Evolutionary conservation across 1,140 invertebrate species (phyloP), one percentile per base, ranked within the genome.

Genomic region (Saccostrea cuccullata): DNA sequence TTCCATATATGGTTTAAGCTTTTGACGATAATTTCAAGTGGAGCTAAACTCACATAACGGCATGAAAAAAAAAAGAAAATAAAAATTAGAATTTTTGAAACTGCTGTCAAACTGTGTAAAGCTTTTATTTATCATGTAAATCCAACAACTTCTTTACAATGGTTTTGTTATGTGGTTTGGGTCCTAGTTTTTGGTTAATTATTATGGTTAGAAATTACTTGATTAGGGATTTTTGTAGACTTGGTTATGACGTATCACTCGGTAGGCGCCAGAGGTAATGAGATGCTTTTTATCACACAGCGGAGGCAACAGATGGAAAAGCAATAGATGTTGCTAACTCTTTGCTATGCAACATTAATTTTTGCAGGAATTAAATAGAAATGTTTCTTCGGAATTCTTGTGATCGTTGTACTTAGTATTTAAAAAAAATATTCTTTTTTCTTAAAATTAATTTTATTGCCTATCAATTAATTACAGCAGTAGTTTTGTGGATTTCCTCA

Each of bases 291-390:
- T 30, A 77, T 77, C 70, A 6, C 12, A 36, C 30, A 26, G 70
- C 11, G 70, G 11, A 13, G 15, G 70, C 30, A 77, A 77, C 70
- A 77, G 70, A 77, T 77, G 70, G 70, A 36, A 30, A 77, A 77
- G 26, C 23, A 77, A 77, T 77, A 17, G 23, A 77, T 77, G 30
- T 30, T 26, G 15, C 26, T 30, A 12, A 15, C 26, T 77, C 26
- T 11, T 36, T 11, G 70, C 70, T 30, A 30, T 26, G 70, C 70
- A 77, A 77, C 70, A 77, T 30, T 36, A 30, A n/a, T 40, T 77
- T 77, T 77, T 77, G 8, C 30, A 15, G 26, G 23, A 36, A 13
- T 20, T 77, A 0, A 9, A 30, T 23, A 77, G 4, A 36, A 30
- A 36, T 77, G 26, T 77, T 13, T 77, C 70, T 30, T 77, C 26